phyloP scores from a whole-genome alignment of 2,113 vertebrate species.

The Oryzias melastigma region DNA sequence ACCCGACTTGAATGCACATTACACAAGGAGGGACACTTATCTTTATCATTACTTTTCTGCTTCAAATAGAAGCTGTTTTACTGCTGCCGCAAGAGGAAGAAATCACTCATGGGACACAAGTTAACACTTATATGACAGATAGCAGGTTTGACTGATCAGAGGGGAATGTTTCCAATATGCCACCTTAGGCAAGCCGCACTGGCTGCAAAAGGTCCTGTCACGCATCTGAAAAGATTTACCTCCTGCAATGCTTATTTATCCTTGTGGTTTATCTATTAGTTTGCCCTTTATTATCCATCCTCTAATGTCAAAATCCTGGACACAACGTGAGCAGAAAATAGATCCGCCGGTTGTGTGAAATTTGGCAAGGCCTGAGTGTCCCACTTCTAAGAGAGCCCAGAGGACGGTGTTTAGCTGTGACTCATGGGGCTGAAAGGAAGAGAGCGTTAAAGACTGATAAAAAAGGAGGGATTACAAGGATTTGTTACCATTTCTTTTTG shows the following conservation, averaged over 20 bases:
- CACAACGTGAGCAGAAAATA: slow-evolving; percentile 53
- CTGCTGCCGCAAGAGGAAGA: slow-evolving; percentile 36
- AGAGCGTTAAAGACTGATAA: slow-evolving; percentile 47
- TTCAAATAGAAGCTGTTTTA: slow-evolving; percentile 50
- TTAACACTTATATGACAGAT: slow-evolving; percentile 45
- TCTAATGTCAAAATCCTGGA: slow-evolving; percentile 30
- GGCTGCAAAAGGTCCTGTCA: slow-evolving; percentile 52
- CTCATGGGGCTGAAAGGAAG: slow-evolving; percentile 49
- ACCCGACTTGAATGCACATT: slow-evolving; percentile 54
- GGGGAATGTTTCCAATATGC: slow-evolving; percentile 56
- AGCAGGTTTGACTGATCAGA: slow-evolving; percentile 51
- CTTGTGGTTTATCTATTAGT: slow-evolving; percentile 55
- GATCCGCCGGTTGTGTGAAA: slow-evolving; percentile 61
- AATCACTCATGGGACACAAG: slow-evolving; percentile 32
- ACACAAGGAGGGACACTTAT: slow-evolving; percentile 36
- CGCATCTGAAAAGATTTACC: slow-evolving; percentile 38
- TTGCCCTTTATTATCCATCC: slow-evolving; percentile 51
- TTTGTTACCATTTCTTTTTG: slow-evolving; percentile 44
- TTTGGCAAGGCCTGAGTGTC: slow-evolving; percentile 55
- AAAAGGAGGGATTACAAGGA: slow-evolving; percentile 42
- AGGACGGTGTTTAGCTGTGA: slow-evolving; percentile 56
- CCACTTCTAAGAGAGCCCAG: slow-evolving; percentile 54
- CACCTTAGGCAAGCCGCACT: slow-evolving; percentile 59
- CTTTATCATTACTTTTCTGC: slow-evolving; percentile 41
- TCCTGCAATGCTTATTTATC: slow-evolving; percentile 50